phyloP scores from a whole-genome alignment of 1,140 invertebrate species.

The Physella acuta region DNA sequence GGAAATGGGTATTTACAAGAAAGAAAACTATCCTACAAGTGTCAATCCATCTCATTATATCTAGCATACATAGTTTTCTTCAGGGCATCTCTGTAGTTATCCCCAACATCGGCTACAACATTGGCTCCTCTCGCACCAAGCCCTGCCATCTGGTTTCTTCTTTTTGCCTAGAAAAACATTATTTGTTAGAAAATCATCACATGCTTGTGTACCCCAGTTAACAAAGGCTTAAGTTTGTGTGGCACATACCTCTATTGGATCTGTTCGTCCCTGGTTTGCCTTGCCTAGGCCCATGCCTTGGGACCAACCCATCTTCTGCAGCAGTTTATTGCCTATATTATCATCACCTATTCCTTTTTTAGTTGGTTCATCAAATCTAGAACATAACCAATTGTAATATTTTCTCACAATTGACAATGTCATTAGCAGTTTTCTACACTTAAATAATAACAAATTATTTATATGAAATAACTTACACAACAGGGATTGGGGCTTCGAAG shows the following conservation, averaged over 20 bases:
- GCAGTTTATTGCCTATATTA: slow-evolving; percentile 87
- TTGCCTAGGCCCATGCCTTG: slow-evolving; percentile 93
- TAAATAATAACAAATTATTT: background rate
- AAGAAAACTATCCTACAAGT: too few species aligned
- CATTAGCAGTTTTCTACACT: too few species aligned
- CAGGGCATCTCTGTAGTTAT: slow-evolving; percentile 87
- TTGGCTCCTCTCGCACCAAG: slow-evolving; percentile 69
- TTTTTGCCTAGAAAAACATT: slow-evolving; percentile 49
- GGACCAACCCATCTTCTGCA: slow-evolving; percentile 99
- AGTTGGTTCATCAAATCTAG: slow-evolving; percentile 52
- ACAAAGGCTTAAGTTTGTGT: too few species aligned
- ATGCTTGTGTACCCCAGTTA: too few species aligned
- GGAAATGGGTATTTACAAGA: too few species aligned
- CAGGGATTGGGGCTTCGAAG: slow-evolving; percentile 26
- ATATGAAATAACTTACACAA: slow-evolving; percentile 32
- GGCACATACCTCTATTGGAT: slow-evolving; percentile 81
- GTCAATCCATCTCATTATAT: slow-evolving; percentile 59
- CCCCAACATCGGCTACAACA: slow-evolving; percentile 75
- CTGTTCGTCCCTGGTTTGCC: slow-evolving; percentile 88
- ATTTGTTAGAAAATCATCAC: too few species aligned
- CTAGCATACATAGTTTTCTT: slow-evolving; percentile 79
- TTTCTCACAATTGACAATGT: too few species aligned
- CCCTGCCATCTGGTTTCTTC: slow-evolving; percentile 50
- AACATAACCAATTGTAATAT: slow-evolving; percentile 1
- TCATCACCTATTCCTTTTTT: slow-evolving; percentile 75